Evolutionary conservation across 2,113 vertebrate species (phyloP), one percentile per base, ranked within the genome.

Genomic region (Parotia lawesii): DNA sequence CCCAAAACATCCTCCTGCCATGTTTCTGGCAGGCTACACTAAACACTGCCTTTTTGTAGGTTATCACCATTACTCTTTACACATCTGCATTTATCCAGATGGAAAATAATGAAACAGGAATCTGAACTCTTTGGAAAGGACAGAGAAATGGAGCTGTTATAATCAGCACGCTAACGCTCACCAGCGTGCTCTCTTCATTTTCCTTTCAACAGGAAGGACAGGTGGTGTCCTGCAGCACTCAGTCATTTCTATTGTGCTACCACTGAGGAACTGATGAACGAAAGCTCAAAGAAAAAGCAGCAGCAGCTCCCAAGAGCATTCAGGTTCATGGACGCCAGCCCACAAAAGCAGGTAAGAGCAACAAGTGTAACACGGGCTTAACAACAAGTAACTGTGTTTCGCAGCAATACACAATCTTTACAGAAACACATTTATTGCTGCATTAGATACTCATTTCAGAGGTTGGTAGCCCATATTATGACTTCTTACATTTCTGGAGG

Each of bases 141-240:
- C 53, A 38, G 5, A 18, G 35, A 40, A 50, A 35, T 1, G 3
- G 42, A 86, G 29, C 80, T 51, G 54, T 24, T 70, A 50, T 0
- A 48, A 62, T 5, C 69, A 42, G 33, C 4, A 16, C 2, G 18
- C 58, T 28, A 57, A 58, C 0, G 1, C 44, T 67, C 5, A 5
- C n/a, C 48, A 65, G 38, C 0, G 2, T 3, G 11, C 31, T 47
- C 45, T 35, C 75, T 56, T 74, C 15, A 28, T 50, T 72, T 23
- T 69, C 58, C 78, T 69, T 82, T 58, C 75, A 66, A 24, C 10
- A 48, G 58, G 27, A 79, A 92, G 71, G 82, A 25, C 35, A n/a
- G 58, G 35, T 21, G 27, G 31, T 48, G 37, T 40, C 66, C 74
- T 35, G 53, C 54, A 76, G n/a, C 4, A 29, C 11, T 48, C 74